Percentiles rank a stretch among this genome's conserved stretches.
These are phyloP conservation scores for Lycia hirtaria DNA, from an alignment of 2,888 invertebrate species.

Conservation along the genomic window DNA sequence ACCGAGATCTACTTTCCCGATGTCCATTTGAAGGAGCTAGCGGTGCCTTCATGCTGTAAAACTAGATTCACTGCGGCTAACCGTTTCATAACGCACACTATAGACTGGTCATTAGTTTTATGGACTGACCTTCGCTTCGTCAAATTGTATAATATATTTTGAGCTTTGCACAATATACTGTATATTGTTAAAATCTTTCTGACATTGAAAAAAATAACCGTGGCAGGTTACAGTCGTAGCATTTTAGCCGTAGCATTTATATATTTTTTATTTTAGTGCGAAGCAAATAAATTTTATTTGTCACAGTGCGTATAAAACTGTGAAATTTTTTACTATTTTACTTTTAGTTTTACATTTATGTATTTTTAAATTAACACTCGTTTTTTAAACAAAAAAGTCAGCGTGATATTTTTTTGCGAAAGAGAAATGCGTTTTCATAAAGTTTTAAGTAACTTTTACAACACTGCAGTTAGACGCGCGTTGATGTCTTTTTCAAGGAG, in stretches of 20 bases:
- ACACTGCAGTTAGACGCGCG: constrained; percentile 2
- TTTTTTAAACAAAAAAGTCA: constrained; percentile 10
- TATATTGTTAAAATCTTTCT: background rate
- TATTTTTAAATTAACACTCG: too few species aligned
- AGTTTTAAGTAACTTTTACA: background rate
- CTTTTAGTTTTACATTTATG: background rate
- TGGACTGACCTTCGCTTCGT: constrained; percentile 30
- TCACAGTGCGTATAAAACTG: background rate
- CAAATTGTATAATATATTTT: constrained; percentile 7
- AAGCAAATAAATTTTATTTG: background rate
- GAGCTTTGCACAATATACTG: background rate
- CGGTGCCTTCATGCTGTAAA: constrained; percentile 59
- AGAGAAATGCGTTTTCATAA: constrained; percentile 10
- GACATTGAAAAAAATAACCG: constrained; percentile 17
- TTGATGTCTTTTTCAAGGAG: constrained; percentile 22
- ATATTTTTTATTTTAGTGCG: constrained; percentile 1
- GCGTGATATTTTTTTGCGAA: constrained; percentile 10
- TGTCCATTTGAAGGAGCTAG: constrained; percentile 59
- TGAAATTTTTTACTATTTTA: background rate
- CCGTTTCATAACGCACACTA: constrained; percentile 30
- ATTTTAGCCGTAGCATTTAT: too few species aligned
- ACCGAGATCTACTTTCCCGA: constrained; percentile 75
- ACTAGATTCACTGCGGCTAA: constrained; percentile 58
- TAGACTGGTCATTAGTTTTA: constrained; percentile 22
- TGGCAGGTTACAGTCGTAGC: background rate